Conservation (phyloP, 2,888 invertebrate genomes). For the Gandaritis pyraliata region DNA sequence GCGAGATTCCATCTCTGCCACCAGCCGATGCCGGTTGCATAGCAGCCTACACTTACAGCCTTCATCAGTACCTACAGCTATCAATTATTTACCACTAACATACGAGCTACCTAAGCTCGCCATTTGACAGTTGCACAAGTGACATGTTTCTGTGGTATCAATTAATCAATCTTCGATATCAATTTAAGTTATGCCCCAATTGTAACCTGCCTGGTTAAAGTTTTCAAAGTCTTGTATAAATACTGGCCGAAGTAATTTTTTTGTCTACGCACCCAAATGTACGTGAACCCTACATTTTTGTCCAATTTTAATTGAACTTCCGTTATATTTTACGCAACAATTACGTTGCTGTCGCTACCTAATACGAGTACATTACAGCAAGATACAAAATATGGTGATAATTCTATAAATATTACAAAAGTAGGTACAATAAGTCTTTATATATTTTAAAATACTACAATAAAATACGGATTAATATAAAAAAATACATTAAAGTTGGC, state of each 20-base stretch:
- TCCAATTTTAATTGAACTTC: slow-evolving; percentile 29
- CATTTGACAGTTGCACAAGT: slow-evolving; percentile 2
- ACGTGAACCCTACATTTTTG: slow-evolving; percentile 1
- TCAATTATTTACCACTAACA: slow-evolving; percentile 1
- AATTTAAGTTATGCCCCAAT: slow-evolving; percentile 3
- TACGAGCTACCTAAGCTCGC: slow-evolving; percentile 25
- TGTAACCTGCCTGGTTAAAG: not conserved
- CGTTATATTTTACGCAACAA: slow-evolving; percentile 21
- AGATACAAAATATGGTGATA: slow-evolving; percentile 24
- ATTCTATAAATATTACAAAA: slow-evolving; percentile 24
- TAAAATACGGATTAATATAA: slow-evolving; percentile 27
- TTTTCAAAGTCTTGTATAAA: slow-evolving; percentile 23
- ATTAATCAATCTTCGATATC: slow-evolving; percentile 14
- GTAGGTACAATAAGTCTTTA: slow-evolving; percentile 20
- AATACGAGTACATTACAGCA: slow-evolving; percentile 16
- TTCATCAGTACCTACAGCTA: slow-evolving; percentile 16
- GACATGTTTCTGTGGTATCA: slow-evolving; percentile 2
- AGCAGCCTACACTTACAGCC: slow-evolving; percentile 4
- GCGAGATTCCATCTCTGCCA: slow-evolving; percentile 23
- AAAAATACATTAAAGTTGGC: slow-evolving; percentile 25
- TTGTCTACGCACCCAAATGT: not conserved
- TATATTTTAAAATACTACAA: slow-evolving; percentile 21
- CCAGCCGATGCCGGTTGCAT: slow-evolving; percentile 12
- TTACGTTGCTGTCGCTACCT: slow-evolving; percentile 13
- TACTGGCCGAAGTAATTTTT: slow-evolving; percentile 32